These are phyloP conservation scores for Gnathonemus longibarbis DNA, from an alignment of 2,113 vertebrate species.

Conservation along the genomic window DNA sequence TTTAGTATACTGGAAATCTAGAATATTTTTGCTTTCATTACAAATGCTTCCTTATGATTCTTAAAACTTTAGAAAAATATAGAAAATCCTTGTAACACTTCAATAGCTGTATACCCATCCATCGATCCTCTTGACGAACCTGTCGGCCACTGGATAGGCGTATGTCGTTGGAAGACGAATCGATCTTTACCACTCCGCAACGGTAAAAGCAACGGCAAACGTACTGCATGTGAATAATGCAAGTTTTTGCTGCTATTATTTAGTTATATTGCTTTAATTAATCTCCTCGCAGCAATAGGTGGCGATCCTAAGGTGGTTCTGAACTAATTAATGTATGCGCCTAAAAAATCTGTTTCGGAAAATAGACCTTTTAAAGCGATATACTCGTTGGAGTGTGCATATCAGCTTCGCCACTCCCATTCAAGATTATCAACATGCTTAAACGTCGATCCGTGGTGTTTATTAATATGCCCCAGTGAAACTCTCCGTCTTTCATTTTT, in stretches of 20 bases:
- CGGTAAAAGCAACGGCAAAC: not conserved
- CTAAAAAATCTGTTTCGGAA: not conserved
- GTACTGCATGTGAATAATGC: not conserved
- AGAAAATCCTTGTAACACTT: not conserved
- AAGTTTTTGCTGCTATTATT: not conserved
- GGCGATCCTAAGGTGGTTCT: not conserved
- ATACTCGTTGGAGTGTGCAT: not conserved
- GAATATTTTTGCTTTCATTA: not conserved
- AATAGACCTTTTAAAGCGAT: not conserved
- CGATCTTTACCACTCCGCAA: not conserved
- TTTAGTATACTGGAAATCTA: not conserved
- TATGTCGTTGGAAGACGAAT: not conserved
- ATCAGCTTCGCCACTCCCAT: not conserved
- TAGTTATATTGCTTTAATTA: not conserved
- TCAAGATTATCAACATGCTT: not conserved
- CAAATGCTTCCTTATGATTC: not conserved
- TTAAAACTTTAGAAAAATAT: not conserved
- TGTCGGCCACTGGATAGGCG: not conserved
- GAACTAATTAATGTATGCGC: not conserved
- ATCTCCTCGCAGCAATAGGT: not conserved
- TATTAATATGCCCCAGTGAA: not conserved
- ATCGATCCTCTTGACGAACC: not conserved
- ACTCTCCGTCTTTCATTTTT: not conserved
- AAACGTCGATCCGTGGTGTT: not conserved
- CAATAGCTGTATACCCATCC: not conserved